Conservation (phyloP, 2,113 vertebrate genomes). For the Hypomesus transpacificus region DNA sequence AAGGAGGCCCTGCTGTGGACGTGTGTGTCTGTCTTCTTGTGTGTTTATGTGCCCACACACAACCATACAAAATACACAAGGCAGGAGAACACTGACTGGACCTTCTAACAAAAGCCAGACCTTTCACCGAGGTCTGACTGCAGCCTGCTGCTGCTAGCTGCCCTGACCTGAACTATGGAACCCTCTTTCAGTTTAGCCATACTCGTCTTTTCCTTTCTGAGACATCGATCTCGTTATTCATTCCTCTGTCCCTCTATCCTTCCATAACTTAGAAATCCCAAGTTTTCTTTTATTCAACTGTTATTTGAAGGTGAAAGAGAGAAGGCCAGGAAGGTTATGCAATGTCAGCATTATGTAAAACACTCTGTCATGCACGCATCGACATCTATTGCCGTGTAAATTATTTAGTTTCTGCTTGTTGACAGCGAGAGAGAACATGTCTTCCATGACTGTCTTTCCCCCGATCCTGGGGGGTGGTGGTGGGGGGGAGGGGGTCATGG, state of each 20-base stretch:
- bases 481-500: no score
- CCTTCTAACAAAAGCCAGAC: not conserved
- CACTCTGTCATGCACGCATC: constrained; percentile 32
- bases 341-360: constrained; percentile 49
- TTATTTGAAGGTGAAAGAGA: constrained; percentile 43
- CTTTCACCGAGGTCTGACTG: not conserved
- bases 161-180: not conserved
- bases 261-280: not conserved
- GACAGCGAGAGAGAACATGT: not conserved
- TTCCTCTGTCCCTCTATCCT: constrained; percentile 24
- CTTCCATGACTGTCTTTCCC: not conserved
- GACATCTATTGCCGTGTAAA: constrained; percentile 33
- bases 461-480: no score
- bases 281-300: constrained; percentile 36
- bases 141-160: not conserved
- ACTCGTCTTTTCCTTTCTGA: constrained; percentile 17
- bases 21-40: constrained; percentile 31
- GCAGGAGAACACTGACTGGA: no score
- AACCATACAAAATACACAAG: no score
- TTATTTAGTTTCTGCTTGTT: constrained; percentile 44
- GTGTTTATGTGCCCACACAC: not conserved
- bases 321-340: constrained; percentile 22
- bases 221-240: constrained; percentile 19
- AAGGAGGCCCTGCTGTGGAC: constrained; percentile 32
- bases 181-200: not conserved